Evolutionary conservation across 30 jellyfish, hydroid and myxozoan genomes (phyloP).

Genomic region (Rhopilema esculentum): DNA sequence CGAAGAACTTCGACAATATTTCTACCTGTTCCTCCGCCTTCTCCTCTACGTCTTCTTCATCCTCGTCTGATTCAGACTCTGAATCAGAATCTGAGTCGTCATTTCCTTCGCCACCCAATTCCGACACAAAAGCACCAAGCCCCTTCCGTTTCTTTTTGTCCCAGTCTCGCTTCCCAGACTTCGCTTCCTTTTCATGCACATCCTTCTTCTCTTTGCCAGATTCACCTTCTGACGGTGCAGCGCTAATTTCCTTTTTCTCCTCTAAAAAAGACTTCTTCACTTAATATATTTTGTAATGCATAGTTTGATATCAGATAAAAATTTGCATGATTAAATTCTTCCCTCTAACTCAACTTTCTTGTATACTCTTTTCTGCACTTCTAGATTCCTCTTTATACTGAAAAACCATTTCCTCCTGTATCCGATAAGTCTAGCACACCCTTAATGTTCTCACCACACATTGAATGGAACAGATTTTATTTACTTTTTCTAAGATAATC

Average conservation of each 20-base stretch:
- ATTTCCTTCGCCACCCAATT: conserved; percentile 63
- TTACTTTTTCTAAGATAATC: too few species aligned
- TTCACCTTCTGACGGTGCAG: not conserved
- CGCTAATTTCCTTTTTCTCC: not conserved
- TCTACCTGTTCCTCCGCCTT: conserved; percentile 10
- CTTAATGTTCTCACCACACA: too few species aligned
- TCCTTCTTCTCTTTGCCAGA: conserved; percentile 5
- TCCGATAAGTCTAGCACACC: too few species aligned
- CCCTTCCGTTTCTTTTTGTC: conserved; percentile 61
- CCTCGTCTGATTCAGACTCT: conserved; percentile 59
- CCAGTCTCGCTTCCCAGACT: conserved; percentile 64
- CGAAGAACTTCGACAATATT: too few species aligned
- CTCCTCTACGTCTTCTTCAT: conserved; percentile 60
- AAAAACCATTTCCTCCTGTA: too few species aligned
- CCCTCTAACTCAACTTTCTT: too few species aligned
- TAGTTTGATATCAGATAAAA: too few species aligned
- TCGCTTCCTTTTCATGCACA: conserved; percentile 18
- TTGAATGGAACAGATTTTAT: too few species aligned
- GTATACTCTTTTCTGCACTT: too few species aligned
- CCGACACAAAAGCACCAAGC: conserved; percentile 63
- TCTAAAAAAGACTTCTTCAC: not conserved
- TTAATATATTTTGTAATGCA: too few species aligned
- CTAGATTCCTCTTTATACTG: too few species aligned
- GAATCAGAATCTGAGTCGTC: conserved; percentile 67
- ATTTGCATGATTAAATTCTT: too few species aligned